Evolutionary conservation across 2,888 invertebrate species (phyloP).

Genomic region (Heliconius hortense): DNA sequence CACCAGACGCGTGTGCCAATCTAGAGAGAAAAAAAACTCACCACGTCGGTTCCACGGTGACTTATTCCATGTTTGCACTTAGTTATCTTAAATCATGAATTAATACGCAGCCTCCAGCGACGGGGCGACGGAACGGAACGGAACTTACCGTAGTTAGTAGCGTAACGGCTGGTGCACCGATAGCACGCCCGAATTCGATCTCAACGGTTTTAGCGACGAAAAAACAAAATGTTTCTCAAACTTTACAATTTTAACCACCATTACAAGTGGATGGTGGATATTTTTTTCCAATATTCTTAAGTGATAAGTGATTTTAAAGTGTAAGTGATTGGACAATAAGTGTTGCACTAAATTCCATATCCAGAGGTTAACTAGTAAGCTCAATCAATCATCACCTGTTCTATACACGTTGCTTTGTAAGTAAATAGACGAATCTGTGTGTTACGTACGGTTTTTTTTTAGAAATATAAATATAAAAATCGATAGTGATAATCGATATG

Average conservation of each 20-base stretch:
- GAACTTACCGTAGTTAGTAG: conserved; percentile 53
- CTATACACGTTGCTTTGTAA: conserved; percentile 20
- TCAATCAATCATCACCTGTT: conserved; percentile 37
- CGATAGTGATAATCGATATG: conserved; percentile 35
- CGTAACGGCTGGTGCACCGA: conserved; percentile 62
- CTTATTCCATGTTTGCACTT: conserved; percentile 48
- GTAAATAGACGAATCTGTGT: conserved; percentile 35
- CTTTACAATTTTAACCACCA: conserved; percentile 35
- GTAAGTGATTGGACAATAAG: conserved; percentile 40
- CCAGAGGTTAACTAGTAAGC: conserved; percentile 45
- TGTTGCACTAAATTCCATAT: conserved; percentile 44
- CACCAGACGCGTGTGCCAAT: conserved; percentile 45
- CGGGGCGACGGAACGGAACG: conserved; percentile 44
- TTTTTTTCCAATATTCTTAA: conserved; percentile 16
- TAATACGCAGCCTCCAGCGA: conserved; percentile 55
- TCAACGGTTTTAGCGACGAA: conserved; percentile 39
- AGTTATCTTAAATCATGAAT: conserved; percentile 66
- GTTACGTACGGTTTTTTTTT: conserved; percentile 11
- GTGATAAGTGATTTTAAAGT: conserved; percentile 39
- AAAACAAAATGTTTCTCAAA: conserved; percentile 44
- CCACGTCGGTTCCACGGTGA: conserved; percentile 53
- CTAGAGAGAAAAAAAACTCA: conserved; percentile 52
- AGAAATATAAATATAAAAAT: conserved; percentile 13
- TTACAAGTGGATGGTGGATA: conserved; percentile 31
- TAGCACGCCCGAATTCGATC: conserved; percentile 60